Evolutionary conservation across 2,888 invertebrate species (phyloP), one percentile per base, ranked within the genome.

Genomic region (Atethmia centrago): DNA sequence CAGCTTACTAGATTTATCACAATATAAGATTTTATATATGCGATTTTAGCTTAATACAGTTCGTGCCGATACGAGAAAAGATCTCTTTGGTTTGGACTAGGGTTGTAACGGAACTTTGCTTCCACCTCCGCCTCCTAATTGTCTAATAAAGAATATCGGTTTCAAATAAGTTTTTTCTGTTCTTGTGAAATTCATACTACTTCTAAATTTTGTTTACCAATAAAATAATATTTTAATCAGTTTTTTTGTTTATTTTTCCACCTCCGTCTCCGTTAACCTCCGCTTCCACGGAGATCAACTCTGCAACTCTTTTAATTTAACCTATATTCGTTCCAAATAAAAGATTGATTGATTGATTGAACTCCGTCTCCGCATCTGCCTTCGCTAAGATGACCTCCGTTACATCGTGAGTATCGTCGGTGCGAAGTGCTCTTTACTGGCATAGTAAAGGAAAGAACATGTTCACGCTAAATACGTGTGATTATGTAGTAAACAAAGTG

Each of bases 401-500:
- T 21, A 21, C 4, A 8, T 45, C 14, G 21, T 14, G 45, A 62
- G 21, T 28, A 31, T 36, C 12, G n/a, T 45, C 21, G 10, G 12
- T 0, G 4, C 16, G 3, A 25, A 74, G 9, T 72, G 16, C 9
- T n/a, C 12, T 40, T 36, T 5, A n/a, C 3, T 55, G 25, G 21
- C 25, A 0, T 70, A 25, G 49, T 16, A 40, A 16, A 55, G 2
- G 14, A 1, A 58, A 40, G 4, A 71, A 47, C n/a, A 63, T 53
- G 19, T 47, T 55, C 59, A 78, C 59, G 55, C 19, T 21, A 42
- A 25, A 61, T 28, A 9, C n/a, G 47, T 70, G 66, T 83, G 73
- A 79, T 65, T 62, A n/a, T 55, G 8, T 47, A 47, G 49, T 56
- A 31, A 63, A 63, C 72, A 70, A 67, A 68, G 67, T 74, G 31